Evolutionary conservation across 2,113 vertebrate genomes (phyloP), one percentile per base, ranked within the genome.

Genomic region (Notarius quadriscutis): DNA sequence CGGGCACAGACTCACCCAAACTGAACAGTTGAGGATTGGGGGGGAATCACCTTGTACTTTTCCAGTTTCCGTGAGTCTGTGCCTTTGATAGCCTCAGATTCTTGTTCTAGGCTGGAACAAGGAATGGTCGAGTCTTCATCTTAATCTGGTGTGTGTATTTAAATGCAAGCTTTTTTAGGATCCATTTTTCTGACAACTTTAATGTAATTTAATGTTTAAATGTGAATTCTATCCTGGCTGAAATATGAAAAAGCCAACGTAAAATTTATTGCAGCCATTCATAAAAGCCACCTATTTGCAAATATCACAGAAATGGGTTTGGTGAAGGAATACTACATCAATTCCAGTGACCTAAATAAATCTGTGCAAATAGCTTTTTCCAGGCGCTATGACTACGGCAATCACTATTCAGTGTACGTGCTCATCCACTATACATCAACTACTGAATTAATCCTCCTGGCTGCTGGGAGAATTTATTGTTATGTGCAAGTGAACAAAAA

Each of bases 381-480:
- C n/a, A 18, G 63, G 58, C 65, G 34, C 67, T 51, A 50, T 30
- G 74, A 65, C 79, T 82, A 17, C 41, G 30, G 65, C 82, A 82
- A 82, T 87, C 79, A 87, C 86, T 58, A 81, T 87, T 81, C 85
- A 81, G 51, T 30, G 12, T 81, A 87, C 85, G 58, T 72, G 79
- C 57, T 81, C 78, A 81, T 87, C 41, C 69, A 83, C 79, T 75
- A 87, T 18, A 63, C 34, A 83, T 82, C 55, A 75, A 51, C 55
- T 51, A 83, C 41, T 79, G 69, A 85, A 83, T 81, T 78, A 82
- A 77, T 51, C 50, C n/a, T 30, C 22, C 62, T 72, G 81, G 81
- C 84, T 80, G 75, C 50, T 25, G 57, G 41, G 72, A 79, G 57
- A 84, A 90, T 88, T 88, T 75, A 86, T 57, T 72, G 87, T 79